Percentiles rank a stretch among this genome's conserved stretches.
Evolutionary conservation across 1,140 invertebrate genomes (phyloP).

Genomic region (Tachypleus tridentatus): DNA sequence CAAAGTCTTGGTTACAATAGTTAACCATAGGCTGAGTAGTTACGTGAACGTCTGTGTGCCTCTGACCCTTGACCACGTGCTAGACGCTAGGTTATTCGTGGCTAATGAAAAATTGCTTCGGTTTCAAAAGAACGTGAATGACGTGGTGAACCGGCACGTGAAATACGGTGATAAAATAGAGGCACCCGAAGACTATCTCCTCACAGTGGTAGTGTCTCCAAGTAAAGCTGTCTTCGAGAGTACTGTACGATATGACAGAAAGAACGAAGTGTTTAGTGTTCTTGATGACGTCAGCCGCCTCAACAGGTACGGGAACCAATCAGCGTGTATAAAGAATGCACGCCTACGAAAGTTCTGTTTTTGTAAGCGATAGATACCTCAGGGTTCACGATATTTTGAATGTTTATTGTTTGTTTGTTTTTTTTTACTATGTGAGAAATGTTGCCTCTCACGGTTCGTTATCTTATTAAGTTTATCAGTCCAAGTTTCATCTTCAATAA

Average conservation of each 20-base stretch:
- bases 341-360: constrained; percentile 51
- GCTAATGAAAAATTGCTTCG: constrained; percentile 42
- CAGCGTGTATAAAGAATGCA: constrained; percentile 58
- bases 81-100: constrained; percentile 53
- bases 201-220: constrained; percentile 50
- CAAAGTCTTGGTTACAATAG: constrained; percentile 25
- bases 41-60: constrained; percentile 41
- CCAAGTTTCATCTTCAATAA: no score
- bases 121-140: constrained; percentile 42
- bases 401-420: no score
- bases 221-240: constrained; percentile 61
- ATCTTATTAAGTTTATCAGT: no score
- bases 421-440: no score
- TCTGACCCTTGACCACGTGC: constrained; percentile 44
- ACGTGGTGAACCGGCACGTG: constrained; percentile 42
- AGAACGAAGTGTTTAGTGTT: constrained; percentile 46
- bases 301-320: constrained; percentile 69
- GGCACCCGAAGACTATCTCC: constrained; percentile 37
- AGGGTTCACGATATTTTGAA: no score
- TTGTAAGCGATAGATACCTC: constrained; percentile 21
- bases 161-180: constrained; percentile 15
- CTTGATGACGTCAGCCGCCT: constrained; percentile 63
- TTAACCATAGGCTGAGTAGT: constrained; percentile 15
- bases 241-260: constrained; percentile 44
- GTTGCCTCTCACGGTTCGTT: no score